Conservation (phyloP, 2,797 vertebrate genomes). For the Enteromius viviparus region DNA sequence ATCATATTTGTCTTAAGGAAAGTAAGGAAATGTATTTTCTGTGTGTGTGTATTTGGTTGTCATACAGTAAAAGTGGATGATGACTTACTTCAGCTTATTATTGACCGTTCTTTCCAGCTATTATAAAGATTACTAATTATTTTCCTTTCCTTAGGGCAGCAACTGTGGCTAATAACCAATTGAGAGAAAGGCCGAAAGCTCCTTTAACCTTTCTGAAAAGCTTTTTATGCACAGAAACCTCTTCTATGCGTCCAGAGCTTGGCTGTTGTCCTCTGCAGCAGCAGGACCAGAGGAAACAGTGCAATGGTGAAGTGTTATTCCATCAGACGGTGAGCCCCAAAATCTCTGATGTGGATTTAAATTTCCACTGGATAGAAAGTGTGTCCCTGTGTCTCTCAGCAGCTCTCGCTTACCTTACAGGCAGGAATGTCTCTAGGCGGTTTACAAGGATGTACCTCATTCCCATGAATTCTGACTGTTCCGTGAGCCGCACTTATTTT, state of each 20-base stretch:
- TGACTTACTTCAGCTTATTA: background rate
- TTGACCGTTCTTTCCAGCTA: background rate
- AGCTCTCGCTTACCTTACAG: conserved; percentile 1
- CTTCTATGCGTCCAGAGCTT: background rate
- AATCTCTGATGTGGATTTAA: conserved; percentile 44
- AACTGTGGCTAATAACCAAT: background rate
- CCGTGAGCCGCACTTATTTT: conserved; percentile 54
- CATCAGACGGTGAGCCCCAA: conserved; percentile 28
- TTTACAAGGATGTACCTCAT: conserved; percentile 27
- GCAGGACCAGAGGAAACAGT: background rate
- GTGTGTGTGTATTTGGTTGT: too few relatives aligned
- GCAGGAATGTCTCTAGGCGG: background rate
- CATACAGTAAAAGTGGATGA: background rate
- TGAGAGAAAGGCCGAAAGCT: background rate
- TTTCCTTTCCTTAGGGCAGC: background rate
- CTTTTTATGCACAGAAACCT: background rate
- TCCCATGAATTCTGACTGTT: conserved; percentile 42
- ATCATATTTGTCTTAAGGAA: background rate
- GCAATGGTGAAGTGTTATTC: conserved; percentile 30
- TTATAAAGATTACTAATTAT: background rate
- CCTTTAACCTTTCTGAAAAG: background rate
- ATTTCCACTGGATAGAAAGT: conserved; percentile 19
- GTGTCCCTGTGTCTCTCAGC: conserved; percentile 22
- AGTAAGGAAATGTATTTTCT: background rate
- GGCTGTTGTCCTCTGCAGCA: conserved; percentile 4